Evolutionary conservation across 2,113 vertebrate species (phyloP).

Genomic region (Hippopotamus amphibius): DNA sequence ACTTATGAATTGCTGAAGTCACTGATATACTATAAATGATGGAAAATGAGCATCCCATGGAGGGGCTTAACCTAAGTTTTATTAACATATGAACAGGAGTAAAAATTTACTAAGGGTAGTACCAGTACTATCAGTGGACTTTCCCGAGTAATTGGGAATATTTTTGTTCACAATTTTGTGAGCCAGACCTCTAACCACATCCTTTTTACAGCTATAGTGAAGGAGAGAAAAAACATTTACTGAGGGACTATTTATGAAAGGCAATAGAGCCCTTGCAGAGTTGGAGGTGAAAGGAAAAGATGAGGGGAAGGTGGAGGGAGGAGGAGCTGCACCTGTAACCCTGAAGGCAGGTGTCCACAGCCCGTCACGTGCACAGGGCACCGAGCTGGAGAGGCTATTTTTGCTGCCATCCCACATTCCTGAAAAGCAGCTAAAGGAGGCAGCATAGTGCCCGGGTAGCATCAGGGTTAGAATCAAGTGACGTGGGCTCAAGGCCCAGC

Average conservation of each 20-base stretch:
- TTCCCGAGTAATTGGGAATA: neutral
- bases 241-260: neutral
- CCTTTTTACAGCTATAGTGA: neutral
- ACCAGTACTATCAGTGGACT: neutral
- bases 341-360: neutral
- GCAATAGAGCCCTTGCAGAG: fast-evolving
- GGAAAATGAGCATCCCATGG: neutral
- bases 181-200: neutral
- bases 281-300: neutral
- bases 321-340: neutral
- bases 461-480: neutral
- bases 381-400: neutral
- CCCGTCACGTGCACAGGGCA: fast-evolving
- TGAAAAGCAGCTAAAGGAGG: neutral
- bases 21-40: neutral
- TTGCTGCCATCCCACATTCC: neutral
- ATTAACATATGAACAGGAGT: neutral
- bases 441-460: neutral
- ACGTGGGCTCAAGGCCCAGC: neutral
- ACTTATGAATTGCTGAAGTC: neutral
- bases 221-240: neutral
- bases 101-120: neutral
- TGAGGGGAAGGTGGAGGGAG: neutral
- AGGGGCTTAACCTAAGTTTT: neutral
- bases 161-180: neutral